Conservation (phyloP, 2,888 invertebrate genomes). For the Ochropacha duplaris region DNA sequence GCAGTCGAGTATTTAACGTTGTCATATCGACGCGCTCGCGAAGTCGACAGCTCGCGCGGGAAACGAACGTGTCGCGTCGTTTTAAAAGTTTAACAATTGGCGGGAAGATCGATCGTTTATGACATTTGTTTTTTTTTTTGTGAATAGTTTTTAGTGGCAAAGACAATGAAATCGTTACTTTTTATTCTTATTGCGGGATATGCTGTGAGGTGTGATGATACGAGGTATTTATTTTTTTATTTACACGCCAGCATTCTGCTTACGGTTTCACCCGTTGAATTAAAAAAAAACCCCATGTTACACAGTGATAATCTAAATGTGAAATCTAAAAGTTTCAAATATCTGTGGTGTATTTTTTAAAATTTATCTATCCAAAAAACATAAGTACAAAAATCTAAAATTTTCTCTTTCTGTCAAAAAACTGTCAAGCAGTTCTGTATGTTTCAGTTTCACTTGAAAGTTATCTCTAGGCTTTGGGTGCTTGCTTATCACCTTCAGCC, state of each 20-base stretch:
- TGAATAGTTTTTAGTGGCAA: constrained; percentile 12
- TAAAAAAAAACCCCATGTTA: too few species aligned
- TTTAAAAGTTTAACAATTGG: neutral
- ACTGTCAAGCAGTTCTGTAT: too few species aligned
- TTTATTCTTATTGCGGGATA: constrained; percentile 57
- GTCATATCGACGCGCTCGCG: constrained; percentile 7
- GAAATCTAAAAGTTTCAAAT: too few species aligned
- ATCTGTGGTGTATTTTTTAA: too few species aligned
- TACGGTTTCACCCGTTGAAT: too few species aligned
- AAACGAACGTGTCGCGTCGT: neutral
- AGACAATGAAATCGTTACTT: constrained; percentile 49
- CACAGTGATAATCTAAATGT: too few species aligned
- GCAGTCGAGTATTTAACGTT: constrained; percentile 20
- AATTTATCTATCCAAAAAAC: too few species aligned
- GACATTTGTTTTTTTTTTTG: constrained; percentile 4
- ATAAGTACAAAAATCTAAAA: too few species aligned
- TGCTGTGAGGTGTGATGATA: constrained; percentile 62
- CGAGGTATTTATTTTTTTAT: constrained; percentile 42
- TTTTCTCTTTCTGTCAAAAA: too few species aligned
- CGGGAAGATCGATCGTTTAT: constrained; percentile 1
- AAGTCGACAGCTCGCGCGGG: constrained; percentile 7
- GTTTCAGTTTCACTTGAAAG: too few species aligned
- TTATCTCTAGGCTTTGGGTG: too few species aligned
- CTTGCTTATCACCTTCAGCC: too few species aligned
- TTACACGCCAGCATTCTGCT: neutral